Evolutionary conservation across 2,888 invertebrate species (phyloP).

Genomic region (Ypsolopha sequella): DNA sequence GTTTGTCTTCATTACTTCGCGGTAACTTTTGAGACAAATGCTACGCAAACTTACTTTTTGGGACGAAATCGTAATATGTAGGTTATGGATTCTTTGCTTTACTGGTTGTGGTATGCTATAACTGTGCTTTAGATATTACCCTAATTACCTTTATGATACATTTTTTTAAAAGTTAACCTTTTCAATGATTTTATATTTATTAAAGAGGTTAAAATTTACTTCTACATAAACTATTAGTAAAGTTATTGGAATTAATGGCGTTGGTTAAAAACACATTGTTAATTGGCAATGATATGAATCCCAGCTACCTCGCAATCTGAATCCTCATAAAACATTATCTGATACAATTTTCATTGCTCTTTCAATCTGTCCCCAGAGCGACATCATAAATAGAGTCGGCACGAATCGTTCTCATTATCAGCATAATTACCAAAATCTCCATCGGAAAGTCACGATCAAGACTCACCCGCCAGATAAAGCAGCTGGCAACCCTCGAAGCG

Average conservation of each 20-base stretch:
- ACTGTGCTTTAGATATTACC: no score
- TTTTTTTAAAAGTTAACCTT: no score
- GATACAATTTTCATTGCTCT: slow-evolving; percentile 16
- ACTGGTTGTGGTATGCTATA: no score
- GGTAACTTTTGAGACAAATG: slow-evolving; percentile 1
- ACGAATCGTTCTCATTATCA: slow-evolving; percentile 56
- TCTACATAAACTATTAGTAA: no score
- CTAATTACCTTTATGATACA: no score
- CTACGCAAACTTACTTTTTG: neutral
- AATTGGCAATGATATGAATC: no score
- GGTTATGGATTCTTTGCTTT: neutral
- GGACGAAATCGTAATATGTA: neutral
- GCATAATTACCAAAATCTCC: slow-evolving; percentile 63
- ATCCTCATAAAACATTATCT: neutral
- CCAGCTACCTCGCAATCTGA: no score
- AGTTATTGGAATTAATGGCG: no score
- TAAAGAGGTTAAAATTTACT: no score
- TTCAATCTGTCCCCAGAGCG: slow-evolving; percentile 16
- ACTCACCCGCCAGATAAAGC: slow-evolving; percentile 61
- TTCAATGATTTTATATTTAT: no score
- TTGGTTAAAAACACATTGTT: no score
- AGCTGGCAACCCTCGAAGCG: slow-evolving; percentile 46
- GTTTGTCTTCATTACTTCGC: slow-evolving; percentile 49
- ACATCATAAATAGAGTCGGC: slow-evolving; percentile 22
- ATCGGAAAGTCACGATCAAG: slow-evolving; percentile 64